phyloP scores from a whole-genome alignment of 2,888 invertebrate genomes.

The Mongoloraphidia duomilia region DNA sequence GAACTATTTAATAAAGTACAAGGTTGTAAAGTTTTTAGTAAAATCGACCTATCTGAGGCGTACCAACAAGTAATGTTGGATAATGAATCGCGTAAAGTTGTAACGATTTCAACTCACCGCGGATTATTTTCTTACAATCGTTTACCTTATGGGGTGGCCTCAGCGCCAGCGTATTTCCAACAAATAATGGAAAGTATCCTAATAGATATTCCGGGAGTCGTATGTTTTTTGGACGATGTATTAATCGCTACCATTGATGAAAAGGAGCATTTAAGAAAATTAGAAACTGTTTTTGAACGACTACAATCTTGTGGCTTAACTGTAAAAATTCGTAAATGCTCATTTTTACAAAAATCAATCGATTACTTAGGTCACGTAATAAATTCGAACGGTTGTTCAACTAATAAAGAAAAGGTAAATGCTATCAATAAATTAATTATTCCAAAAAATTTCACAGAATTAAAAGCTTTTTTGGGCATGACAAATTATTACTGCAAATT shows the following conservation, averaged over 20 bases:
- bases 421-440: constrained; percentile 10
- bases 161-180: too few relatives aligned
- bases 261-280: constrained; percentile 11
- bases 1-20: constrained; percentile 16
- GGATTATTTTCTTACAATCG: constrained; percentile 17
- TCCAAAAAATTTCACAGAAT: background rate
- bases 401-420: constrained; percentile 7
- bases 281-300: constrained; percentile 2
- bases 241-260: constrained; percentile 15
- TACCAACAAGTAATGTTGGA: constrained; percentile 13
- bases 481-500: background rate
- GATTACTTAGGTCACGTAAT: too few relatives aligned
- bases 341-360: too few relatives aligned
- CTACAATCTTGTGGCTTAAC: too few relatives aligned
- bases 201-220: constrained; percentile 16
- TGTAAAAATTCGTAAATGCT: too few relatives aligned
- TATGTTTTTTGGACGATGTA: constrained; percentile 18
- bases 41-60: constrained; percentile 13
- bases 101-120: constrained; percentile 14
- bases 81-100: constrained; percentile 9
- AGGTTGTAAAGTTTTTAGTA: constrained; percentile 13
- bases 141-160: constrained; percentile 13
- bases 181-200: constrained; percentile 1
- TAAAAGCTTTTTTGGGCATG: background rate
- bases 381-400: too few relatives aligned